A percentile compares a stretch with the other conserved stretches of the same genome.
phyloP scores from a whole-genome alignment of 2,797 vertebrate genomes.

The Acipenser oxyrinchus region DNA sequence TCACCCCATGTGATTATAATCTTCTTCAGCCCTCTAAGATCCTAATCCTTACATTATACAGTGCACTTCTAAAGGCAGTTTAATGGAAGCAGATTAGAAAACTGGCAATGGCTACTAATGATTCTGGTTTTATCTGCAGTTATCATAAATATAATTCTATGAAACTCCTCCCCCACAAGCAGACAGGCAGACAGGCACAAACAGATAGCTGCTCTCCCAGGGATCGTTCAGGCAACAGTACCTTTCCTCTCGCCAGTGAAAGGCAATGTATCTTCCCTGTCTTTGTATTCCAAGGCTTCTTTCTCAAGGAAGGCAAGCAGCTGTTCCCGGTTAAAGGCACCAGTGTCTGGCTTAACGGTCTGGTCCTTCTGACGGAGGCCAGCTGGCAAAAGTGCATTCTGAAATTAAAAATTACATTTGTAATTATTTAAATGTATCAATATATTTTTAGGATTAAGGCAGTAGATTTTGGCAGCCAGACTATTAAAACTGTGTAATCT shows the following conservation, averaged over 20 bases:
- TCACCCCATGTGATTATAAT: no score
- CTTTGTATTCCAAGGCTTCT: slow-evolving; percentile 85
- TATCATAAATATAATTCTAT: no score
- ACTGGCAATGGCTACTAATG: no score
- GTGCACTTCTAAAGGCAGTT: no score
- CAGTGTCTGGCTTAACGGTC: slow-evolving; percentile 72
- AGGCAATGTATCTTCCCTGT: slow-evolving; percentile 82
- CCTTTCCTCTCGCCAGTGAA: slow-evolving; percentile 96
- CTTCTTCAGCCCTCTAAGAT: no score
- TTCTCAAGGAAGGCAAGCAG: slow-evolving; percentile 90
- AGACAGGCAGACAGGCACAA: rapidly evolving
- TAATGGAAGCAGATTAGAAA: no score
- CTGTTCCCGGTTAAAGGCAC: slow-evolving; percentile 71
- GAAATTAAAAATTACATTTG: slow-evolving; percentile 17
- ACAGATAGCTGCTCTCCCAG: rapidly evolving
- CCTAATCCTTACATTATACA: no score
- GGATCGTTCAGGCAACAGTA: slow-evolving; percentile 33
- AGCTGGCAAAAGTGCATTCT: slow-evolving; percentile 89
- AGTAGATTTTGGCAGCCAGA: no score
- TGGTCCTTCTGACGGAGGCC: slow-evolving; percentile 93
- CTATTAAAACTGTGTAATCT: no score
- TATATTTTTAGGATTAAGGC: background rate
- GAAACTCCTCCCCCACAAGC: background rate
- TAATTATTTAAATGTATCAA: slow-evolving; percentile 31
- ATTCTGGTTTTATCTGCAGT: no score